These are phyloP conservation scores for Scrobipalpa costella DNA, from an alignment of 2,888 invertebrate genomes.

Conservation along the genomic window DNA sequence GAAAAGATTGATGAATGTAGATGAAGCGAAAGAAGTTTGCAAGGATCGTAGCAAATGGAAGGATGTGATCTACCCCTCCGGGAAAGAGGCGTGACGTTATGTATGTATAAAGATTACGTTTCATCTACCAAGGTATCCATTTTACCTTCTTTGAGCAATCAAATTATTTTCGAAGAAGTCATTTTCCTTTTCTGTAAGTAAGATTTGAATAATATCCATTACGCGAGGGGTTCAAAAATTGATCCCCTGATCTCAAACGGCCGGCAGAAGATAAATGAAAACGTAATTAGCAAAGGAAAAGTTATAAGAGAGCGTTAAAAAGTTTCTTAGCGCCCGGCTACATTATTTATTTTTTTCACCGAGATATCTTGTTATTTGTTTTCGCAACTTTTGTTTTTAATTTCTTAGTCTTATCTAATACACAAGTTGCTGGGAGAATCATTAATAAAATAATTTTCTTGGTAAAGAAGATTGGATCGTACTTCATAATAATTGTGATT, in stretches of 20 bases:
- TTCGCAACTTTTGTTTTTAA: conserved; percentile 34
- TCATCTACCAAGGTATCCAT: too few species aligned
- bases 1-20: too few species aligned
- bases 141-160: too few species aligned
- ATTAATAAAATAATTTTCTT: conserved; percentile 7
- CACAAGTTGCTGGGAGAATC: neutral
- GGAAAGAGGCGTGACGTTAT: too few species aligned
- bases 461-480: conserved; percentile 7
- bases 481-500: neutral
- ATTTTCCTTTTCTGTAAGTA: neutral
- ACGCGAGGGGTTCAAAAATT: neutral
- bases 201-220: conserved; percentile 26
- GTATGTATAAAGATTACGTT: too few species aligned
- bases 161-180: too few species aligned
- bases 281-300: conserved; percentile 67
- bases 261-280: conserved; percentile 72
- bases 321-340: conserved; percentile 59
- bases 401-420: conserved; percentile 17
- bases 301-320: conserved; percentile 61
- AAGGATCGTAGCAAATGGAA: too few species aligned
- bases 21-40: too few species aligned
- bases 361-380: conserved; percentile 63
- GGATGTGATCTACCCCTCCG: too few species aligned
- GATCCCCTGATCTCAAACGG: conserved; percentile 38
- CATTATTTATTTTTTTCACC: conserved; percentile 66